Conservation (phyloP, 2,888 invertebrate genomes). For the Cryptosula pallasiana region DNA sequence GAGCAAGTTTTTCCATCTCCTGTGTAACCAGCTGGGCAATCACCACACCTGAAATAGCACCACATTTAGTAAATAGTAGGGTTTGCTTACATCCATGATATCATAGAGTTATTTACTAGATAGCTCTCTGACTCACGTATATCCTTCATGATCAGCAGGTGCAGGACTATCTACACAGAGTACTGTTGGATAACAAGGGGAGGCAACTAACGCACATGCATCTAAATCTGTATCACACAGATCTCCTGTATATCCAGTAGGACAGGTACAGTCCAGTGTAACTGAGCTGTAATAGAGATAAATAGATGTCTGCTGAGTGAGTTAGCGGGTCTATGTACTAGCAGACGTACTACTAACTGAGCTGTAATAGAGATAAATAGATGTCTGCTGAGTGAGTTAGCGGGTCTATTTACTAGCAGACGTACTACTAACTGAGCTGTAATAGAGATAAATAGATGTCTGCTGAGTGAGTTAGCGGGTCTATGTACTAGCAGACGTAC, state of each 20-base stretch:
- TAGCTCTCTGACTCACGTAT: not conserved
- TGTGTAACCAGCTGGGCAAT: conserved; percentile 23
- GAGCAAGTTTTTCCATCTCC: conserved; percentile 17
- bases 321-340: no score
- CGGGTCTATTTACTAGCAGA: no score
- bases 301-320: no score
- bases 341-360: no score
- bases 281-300: conserved; percentile 9
- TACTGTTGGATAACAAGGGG: conserved; percentile 2
- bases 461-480: no score
- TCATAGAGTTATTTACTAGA: not conserved
- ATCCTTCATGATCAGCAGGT: not conserved
- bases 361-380: no score
- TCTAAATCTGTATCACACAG: conserved; percentile 6
- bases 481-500: no score
- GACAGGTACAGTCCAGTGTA: not conserved
- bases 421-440: no score
- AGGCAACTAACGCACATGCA: conserved; percentile 5
- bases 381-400: no score
- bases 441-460: no score
- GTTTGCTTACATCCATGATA: not conserved
- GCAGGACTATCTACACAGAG: not conserved
- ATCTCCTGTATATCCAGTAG: not conserved
- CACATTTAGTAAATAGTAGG: no score
- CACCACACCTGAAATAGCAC: conserved; percentile 11